Base-by-base conservation (phyloP, 2,113 vertebrate genomes). In the Rhinopomastus cyanomelas region DNA sequence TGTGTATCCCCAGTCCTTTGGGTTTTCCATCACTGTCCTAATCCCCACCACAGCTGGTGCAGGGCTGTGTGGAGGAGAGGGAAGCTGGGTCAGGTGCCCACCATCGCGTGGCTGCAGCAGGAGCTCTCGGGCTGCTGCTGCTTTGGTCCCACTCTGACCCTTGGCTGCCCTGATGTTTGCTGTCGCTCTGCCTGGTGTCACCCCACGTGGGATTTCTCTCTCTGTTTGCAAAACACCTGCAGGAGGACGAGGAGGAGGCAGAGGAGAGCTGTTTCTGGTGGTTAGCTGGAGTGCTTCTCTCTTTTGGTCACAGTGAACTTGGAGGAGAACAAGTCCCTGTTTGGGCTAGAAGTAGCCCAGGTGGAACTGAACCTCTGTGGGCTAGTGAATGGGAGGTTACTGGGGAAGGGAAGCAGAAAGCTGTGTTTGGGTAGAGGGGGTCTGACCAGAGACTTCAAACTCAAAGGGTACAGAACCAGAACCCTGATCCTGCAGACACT, bases 41-140 rank as follows among this genome's bases (percentile, higher is more conserved):
- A 30, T 53, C 22, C 32, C 34, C 2, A 0, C 36, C 21, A 4
- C 6, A 16, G 6, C 11, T 39, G 36, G 20, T 5, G 18, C 3
- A 1, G 16, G 34, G 66, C 56, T n/a, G 14, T 21, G 46, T 27
- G 37, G 44, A 20, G 11, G 3, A 23, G 61, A 2, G 27, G 23
- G 56, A 86, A 88, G 53, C 76, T 2, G n/a, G 84, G 21, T 9
- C 65, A 22, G 46, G 36, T 48, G 29, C n/a, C 29, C 12, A 8
- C n/a, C 11, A 21, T 8, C 18, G 3, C 4, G 15, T 18, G 30
- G n/a, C 26, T 71, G 22, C 37, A 60, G 34, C 1, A 55, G 34
- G 2, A 68, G 29, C 39, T 75, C 51, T 79, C 0, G 4, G 44
- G 49, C 17, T 29, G 25, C 3, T 49, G 57, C 61, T 82, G 76